phyloP scores from a whole-genome alignment of 2,888 invertebrate species.

The Blastobasis adustella region DNA sequence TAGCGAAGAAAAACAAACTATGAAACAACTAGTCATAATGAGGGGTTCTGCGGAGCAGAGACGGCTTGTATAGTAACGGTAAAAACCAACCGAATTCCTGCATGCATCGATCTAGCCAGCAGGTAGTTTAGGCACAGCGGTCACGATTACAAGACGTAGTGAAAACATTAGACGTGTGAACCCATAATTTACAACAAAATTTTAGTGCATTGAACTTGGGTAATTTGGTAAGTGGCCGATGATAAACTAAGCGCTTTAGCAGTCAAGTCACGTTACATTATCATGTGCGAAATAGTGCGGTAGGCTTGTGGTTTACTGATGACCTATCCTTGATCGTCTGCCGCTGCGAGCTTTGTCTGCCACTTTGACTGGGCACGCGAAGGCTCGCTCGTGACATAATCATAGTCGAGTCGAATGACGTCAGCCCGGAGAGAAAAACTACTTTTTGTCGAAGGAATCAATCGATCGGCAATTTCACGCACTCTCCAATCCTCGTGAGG shows the following conservation, averaged over 20 bases:
- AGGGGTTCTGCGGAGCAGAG: conserved; percentile 38
- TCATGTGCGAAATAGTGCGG: conserved; percentile 41
- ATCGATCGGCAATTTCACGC: conserved; percentile 14
- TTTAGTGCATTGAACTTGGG: conserved; percentile 62
- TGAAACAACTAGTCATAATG: conserved; percentile 38
- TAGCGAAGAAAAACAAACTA: conserved; percentile 28
- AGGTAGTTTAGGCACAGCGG: conserved; percentile 42
- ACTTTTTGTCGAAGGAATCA: conserved; percentile 12
- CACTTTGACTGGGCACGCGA: conserved; percentile 1
- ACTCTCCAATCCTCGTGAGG: conserved; percentile 12
- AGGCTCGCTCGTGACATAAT: conserved; percentile 22
- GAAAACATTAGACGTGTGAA: conserved; percentile 68
- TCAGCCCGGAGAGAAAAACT: conserved; percentile 14
- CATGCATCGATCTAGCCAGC: conserved; percentile 53
- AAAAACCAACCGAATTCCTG: conserved; percentile 51
- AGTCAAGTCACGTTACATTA: conserved; percentile 47
- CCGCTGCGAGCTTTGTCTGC: conserved; percentile 5
- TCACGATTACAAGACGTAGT: conserved; percentile 58
- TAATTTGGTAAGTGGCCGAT: conserved; percentile 58
- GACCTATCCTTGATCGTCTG: conserved; percentile 22
- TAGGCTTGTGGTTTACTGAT: conserved; percentile 50
- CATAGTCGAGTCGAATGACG: conserved; percentile 20
- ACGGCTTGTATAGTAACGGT: conserved; percentile 47
- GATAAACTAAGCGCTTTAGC: conserved; percentile 47
- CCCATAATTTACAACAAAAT: conserved; percentile 67